phyloP scores from a whole-genome alignment of 2,113 vertebrate species.

The Lepus timidus region DNA sequence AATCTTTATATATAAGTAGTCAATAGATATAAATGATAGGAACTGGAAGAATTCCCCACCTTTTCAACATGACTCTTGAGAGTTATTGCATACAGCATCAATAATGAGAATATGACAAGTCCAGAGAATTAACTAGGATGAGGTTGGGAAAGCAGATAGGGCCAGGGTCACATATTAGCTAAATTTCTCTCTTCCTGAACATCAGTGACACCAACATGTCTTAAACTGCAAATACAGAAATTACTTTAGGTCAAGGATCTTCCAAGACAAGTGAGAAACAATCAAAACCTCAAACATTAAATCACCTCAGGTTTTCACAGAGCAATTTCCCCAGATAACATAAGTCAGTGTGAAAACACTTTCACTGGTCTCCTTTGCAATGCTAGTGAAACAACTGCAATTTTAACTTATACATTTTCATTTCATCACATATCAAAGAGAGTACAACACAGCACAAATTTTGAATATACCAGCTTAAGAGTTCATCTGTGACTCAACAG shows the following conservation, averaged over 20 bases:
- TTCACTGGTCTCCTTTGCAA: conserved; percentile 50
- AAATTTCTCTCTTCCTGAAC: conserved; percentile 29
- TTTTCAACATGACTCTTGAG: conserved; percentile 46
- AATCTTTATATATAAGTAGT: too few relatives aligned
- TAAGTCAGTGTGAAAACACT: neutral
- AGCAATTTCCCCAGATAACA: conserved; percentile 34
- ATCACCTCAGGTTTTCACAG: conserved; percentile 45
- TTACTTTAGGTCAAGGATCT: conserved; percentile 47
- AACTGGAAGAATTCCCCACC: conserved; percentile 28
- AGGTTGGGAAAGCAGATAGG: neutral
- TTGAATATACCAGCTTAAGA: conserved; percentile 54
- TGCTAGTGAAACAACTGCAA: conserved; percentile 52
- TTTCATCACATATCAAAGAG: conserved; percentile 35
- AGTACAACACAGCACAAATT: conserved; percentile 21
- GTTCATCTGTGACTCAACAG: conserved; percentile 40
- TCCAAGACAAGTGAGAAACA: conserved; percentile 43
- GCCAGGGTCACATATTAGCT: neutral
- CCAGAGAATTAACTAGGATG: neutral
- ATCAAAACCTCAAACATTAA: conserved; percentile 26
- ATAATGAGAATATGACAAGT: conserved; percentile 36
- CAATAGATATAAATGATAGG: neutral
- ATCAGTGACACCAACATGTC: neutral
- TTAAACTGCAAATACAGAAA: conserved; percentile 40
- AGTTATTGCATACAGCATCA: neutral
- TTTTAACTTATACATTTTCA: conserved; percentile 60